These are phyloP conservation scores for Noctua janthe DNA, from an alignment of 2,888 invertebrate species.

Conservation along the genomic window DNA sequence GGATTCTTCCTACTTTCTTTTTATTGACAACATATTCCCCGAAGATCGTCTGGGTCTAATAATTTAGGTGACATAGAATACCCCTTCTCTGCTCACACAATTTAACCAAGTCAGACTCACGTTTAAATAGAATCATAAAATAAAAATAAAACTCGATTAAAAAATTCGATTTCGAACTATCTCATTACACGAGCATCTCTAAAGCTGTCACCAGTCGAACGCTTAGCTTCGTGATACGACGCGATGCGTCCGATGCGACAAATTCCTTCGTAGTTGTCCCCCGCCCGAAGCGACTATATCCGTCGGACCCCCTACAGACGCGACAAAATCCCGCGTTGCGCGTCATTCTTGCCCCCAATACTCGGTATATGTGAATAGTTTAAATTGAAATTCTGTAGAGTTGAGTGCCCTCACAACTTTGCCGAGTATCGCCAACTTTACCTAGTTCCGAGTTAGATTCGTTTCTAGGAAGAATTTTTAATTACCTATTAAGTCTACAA, in stretches of 20 bases:
- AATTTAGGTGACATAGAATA: neutral
- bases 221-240: constrained; percentile 1
- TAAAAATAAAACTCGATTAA: neutral
- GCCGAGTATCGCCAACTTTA: constrained; percentile 25
- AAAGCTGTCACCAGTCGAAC: constrained; percentile 39
- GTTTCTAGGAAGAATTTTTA: constrained; percentile 45
- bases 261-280: constrained; percentile 8
- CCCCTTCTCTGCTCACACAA: neutral
- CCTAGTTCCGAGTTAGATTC: constrained; percentile 4
- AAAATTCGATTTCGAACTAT: constrained; percentile 19
- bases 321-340: constrained; percentile 29
- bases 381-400: constrained; percentile 68
- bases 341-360: constrained; percentile 27
- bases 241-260: constrained; percentile 4
- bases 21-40: too few relatives aligned
- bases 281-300: neutral
- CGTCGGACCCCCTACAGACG: neutral
- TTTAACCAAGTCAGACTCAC: neutral
- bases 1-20: too few relatives aligned
- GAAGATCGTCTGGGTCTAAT: neutral
- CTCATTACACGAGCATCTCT: constrained; percentile 3
- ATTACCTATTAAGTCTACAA: constrained; percentile 24
- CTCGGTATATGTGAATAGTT: constrained; percentile 56
- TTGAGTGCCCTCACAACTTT: constrained; percentile 50
- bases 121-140: neutral